Evolutionary conservation across 2,888 invertebrate genomes (phyloP).

Genomic region (Azorinus chamasolen): DNA sequence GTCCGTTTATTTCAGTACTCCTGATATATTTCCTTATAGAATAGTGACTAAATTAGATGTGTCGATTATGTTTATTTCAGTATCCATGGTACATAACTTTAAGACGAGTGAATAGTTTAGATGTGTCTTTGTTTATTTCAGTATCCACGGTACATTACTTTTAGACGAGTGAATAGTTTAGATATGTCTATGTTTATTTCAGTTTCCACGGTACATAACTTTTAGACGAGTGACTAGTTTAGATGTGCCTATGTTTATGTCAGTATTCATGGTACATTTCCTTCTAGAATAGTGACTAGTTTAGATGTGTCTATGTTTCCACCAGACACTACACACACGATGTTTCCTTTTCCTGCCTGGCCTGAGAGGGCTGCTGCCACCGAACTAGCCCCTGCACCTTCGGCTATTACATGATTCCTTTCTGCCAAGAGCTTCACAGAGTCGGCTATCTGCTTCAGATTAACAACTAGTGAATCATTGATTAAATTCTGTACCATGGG

Average conservation of each 20-base stretch:
- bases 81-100: no score
- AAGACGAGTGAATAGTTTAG: no score
- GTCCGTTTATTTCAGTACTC: no score
- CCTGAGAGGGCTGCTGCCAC: constrained; percentile 80
- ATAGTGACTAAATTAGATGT: no score
- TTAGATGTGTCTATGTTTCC: constrained; percentile 81
- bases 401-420: constrained; percentile 81
- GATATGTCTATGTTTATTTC: constrained; percentile 83
- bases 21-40: no score
- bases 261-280: constrained; percentile 53
- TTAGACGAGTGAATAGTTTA: no score
- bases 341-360: constrained; percentile 74
- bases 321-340: constrained; percentile 84
- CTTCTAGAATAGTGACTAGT: constrained; percentile 71
- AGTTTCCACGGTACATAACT: no score
- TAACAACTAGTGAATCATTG: constrained; percentile 77
- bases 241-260: no score
- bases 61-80: no score
- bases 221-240: no score
- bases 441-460: constrained; percentile 75
- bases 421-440: constrained; percentile 79
- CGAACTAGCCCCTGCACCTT: constrained; percentile 83
- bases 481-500: constrained; percentile 75
- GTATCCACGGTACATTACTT: no score
- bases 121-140: no score